Base-by-base conservation (phyloP, 2,888 invertebrate genomes). In the Philopedon plagiatum region DNA sequence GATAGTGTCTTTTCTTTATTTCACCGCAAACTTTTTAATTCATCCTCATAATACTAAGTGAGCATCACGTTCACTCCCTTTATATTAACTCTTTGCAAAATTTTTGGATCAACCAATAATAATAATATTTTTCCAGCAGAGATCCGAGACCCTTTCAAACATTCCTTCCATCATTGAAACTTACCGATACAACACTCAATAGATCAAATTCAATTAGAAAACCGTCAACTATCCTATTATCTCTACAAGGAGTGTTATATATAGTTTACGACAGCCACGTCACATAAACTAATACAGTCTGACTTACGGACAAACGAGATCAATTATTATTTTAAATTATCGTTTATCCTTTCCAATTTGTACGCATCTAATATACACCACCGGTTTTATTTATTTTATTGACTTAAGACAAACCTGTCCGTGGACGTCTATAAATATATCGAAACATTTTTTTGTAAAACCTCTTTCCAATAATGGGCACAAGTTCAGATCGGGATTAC, bases 121-220 rank as follows among this genome's bases (percentile, higher is more conserved):
- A n/a, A n/a, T n/a, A n/a, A n/a, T n/a, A n/a, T n/a, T n/a, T n/a
- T n/a, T n/a, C n/a, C n/a, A n/a, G n/a, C n/a, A n/a, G n/a, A n/a
- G n/a, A n/a, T n/a, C n/a, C n/a, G n/a, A n/a, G n/a, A n/a, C n/a
- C n/a, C n/a, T 32, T 32, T 5, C 32, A 7, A 32, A 32, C 32
- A 5, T 5, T 7, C 32, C n/a, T n/a, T n/a, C n/a, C n/a, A n/a
- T n/a, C n/a, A n/a, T n/a, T n/a, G n/a, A n/a, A n/a, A n/a, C 0
- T 13, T 13, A 23, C 49, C n/a, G 51, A 29, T 29, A 29, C 29
- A 15, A 54, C 51, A 54, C 29, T 7, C 51, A 49, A 49, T 54
- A 29, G 29, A 54, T 54, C 51, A 54, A 15, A 54, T 29, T 29
- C 51, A 54, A 54, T 54, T 54, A 54, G 51, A 54, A 29, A 54